Evolutionary conservation across 2,888 invertebrate genomes (phyloP), one percentile per base, ranked within the genome.

Genomic region (Epiblema foenella): DNA sequence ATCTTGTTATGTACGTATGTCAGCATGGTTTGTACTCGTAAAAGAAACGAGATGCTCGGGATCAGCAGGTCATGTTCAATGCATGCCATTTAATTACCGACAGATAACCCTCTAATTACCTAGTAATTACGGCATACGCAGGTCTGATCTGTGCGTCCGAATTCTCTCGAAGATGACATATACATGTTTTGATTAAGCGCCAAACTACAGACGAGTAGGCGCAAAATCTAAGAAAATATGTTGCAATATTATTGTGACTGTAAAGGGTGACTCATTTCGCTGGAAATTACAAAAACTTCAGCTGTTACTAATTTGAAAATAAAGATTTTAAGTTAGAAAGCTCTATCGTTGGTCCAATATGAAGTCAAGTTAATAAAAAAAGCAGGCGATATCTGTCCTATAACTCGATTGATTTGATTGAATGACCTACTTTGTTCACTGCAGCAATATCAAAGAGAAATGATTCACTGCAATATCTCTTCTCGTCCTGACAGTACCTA

Each of bases 401-500:
- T 57, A 18, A 42, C 33, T 33, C 24, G 33, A 33, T 33, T 33
- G 7, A 5, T 11, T 24, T 52, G 52, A 52, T 52, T 42, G 64
- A 24, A 17, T 52, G 51, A 64, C 64, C 11, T 42, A 58, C 42
- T 57, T 68, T 29, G 24, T 51, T 64, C 54, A 68, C 42, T 18
- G 18, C 18, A 42, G 46, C 52, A 42, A 46, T 65, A 69, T 69
- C 33, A 42, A 46, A 62, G 58, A 64, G 86, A 81, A 83, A 75
- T 75, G 76, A 81, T 79, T 76, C 76, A 79, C 54, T 75, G 66
- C 71, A 76, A 71, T 75, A 77, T 76, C 81, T 80, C 77, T 78
- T 78, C 77, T 77, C 74, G 78, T 79, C 81, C 82, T 82, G 83
- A 85, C 81, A 77, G 42, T 83, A 82, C 83, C 83, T 75, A 80